Base-by-base conservation (phyloP, 2,113 vertebrate genomes). In the Plectropomus leopardus region DNA sequence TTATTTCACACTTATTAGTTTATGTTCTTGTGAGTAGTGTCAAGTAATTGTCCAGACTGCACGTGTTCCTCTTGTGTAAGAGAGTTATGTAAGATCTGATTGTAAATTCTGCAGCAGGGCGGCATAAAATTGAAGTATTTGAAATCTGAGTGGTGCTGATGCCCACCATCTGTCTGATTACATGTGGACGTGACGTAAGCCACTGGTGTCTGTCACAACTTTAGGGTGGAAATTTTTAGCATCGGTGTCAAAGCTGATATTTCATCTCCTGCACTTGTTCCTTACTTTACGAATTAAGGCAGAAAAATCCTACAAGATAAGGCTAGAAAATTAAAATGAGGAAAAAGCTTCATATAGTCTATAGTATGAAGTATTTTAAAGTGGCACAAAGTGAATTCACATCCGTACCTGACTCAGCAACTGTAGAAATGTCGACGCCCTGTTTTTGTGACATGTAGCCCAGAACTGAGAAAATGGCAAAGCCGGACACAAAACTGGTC, bases 381-480 rank as follows among this genome's bases (percentile, higher is more conserved):
- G 11, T 8, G 6, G 6, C 14, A 71, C n/a, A 58, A 24, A 34
- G 4, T 24, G 23, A 24, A 32, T 67, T 11, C 1, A 59, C 8
- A 67, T 44, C 34, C 73, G 6, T 77, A 94, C 94, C 94, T 70
- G 94, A 92, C 48, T 94, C 92, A 15, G 94, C 93, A 65, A 95
- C 94, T 47, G 84, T 14, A 19, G 84, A 61, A 66, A 94, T 94
- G 42, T 92, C 88, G 0, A 94, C 63, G n/a, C 83, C 89, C 55
- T 93, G 92, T 50, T 94, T 92, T 36, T 91, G 64, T n/a, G 93
- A 93, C 93, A 97, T 97, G 92, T 97, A 96, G 48, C 95, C 94
- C 86, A 97, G 89, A 76, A 97, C 82, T 5, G 97, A 97, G 89
- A 98, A 97, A 85, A 98, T 96, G 68, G 96, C 96, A 89, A 98